Evolutionary conservation across 2,113 vertebrate species (phyloP).

Genomic region (human (Homo sapiens)): GRCh38 chr5:144681001-144681500

Average conservation of each 20-base stretch:
- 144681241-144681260: not conserved
- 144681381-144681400: not conserved
- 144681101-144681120: not conserved
- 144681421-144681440: not conserved
- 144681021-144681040: conserved; percentile 29
- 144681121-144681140: conserved; percentile 11
- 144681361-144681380: not conserved
- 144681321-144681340: not conserved
- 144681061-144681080: not conserved
- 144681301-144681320: not conserved
- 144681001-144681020: conserved; percentile 30
- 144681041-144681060: conserved; percentile 34
- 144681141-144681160: not conserved
- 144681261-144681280: not conserved
- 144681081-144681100: not conserved
- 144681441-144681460: not conserved
- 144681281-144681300: not conserved
- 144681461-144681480: not conserved
- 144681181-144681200: not conserved
- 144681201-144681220: not conserved
- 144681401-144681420: not conserved
- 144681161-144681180: not conserved
- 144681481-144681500: not conserved
- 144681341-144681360: not conserved
- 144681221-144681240: not conserved